These are phyloP conservation scores for Paracanthobrama guichenoti DNA, from an alignment of 2,113 vertebrate genomes.

Conservation along the genomic window DNA sequence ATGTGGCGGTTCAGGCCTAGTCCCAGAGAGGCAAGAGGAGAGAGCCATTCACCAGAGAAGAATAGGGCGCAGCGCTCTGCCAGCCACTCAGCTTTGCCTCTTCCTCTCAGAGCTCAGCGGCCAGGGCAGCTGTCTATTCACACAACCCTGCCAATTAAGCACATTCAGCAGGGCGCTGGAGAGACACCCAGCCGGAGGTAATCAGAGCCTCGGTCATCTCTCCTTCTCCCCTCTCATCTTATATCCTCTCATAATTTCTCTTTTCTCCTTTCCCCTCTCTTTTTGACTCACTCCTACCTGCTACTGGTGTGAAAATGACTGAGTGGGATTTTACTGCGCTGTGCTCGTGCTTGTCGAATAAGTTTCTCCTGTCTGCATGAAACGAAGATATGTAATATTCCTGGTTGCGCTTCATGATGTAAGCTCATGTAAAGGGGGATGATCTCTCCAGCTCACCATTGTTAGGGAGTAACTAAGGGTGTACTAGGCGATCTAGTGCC, in stretches of 20 bases:
- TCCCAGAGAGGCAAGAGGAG: conserved; percentile 37
- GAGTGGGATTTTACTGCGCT: background rate
- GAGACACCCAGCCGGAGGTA: conserved; percentile 61
- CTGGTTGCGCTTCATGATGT: background rate
- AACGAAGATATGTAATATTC: background rate
- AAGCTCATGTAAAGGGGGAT: background rate
- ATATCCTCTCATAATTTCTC: conserved; percentile 50
- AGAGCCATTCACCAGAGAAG: conserved; percentile 55
- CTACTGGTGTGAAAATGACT: conserved; percentile 29
- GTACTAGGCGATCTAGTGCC: too few species aligned
- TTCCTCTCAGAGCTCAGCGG: conserved; percentile 70
- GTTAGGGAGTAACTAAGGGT: background rate
- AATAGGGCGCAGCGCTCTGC: conserved; percentile 66
- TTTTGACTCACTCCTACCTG: conserved; percentile 19
- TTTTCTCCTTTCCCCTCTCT: conserved; percentile 23
- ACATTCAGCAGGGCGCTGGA: conserved; percentile 85
- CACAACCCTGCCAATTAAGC: conserved; percentile 85
- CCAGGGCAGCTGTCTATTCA: conserved; percentile 89
- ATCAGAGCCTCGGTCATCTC: conserved; percentile 62
- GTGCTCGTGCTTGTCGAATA: background rate
- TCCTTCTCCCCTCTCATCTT: conserved; percentile 47
- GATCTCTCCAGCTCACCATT: background rate
- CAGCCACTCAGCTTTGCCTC: conserved; percentile 60
- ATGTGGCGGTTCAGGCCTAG: conserved; percentile 39
- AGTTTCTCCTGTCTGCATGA: background rate